A percentile compares a stretch with the other conserved stretches of the same genome.
These are phyloP conservation scores for Polyergus mexicanus DNA, from an alignment of 1,140 invertebrate genomes.

Conservation along the genomic window DNA sequence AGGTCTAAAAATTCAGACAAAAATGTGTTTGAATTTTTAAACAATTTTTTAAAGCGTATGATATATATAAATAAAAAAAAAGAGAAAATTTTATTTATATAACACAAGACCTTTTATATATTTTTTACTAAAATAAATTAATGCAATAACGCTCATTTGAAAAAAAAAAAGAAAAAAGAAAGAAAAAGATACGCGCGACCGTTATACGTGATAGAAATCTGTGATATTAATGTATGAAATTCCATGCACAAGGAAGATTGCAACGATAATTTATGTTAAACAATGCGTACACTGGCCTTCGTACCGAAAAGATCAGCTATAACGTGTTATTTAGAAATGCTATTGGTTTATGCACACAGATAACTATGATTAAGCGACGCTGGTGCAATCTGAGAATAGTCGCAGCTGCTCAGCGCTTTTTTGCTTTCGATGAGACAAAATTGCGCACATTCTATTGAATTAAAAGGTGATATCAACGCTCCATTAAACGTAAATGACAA, in stretches of 20 bases:
- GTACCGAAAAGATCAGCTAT: constrained; percentile 9
- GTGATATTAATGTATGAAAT: constrained; percentile 14
- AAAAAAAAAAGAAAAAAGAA: neutral
- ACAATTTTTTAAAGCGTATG: too few species aligned
- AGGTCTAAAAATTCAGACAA: too few species aligned
- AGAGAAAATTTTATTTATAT: neutral
- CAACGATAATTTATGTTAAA: constrained; percentile 32
- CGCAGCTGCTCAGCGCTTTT: neutral
- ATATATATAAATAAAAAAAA: neutral
- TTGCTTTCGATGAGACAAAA: constrained; percentile 17
- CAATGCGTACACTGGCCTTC: neutral
- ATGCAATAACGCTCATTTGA: neutral
- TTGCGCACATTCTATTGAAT: neutral
- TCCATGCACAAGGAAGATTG: neutral
- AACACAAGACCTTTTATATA: neutral
- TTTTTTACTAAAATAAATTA: neutral
- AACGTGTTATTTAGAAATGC: neutral
- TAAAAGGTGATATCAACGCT: constrained; percentile 27
- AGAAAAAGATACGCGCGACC: neutral
- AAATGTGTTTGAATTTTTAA: too few species aligned
- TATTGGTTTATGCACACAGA: constrained; percentile 23
- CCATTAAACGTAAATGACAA: constrained; percentile 27
- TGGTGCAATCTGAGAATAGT: neutral
- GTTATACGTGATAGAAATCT: neutral
- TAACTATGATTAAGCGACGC: constrained; percentile 1